phyloP scores from a whole-genome alignment of 2,888 invertebrate species.

The Liposcelis brunnea region DNA sequence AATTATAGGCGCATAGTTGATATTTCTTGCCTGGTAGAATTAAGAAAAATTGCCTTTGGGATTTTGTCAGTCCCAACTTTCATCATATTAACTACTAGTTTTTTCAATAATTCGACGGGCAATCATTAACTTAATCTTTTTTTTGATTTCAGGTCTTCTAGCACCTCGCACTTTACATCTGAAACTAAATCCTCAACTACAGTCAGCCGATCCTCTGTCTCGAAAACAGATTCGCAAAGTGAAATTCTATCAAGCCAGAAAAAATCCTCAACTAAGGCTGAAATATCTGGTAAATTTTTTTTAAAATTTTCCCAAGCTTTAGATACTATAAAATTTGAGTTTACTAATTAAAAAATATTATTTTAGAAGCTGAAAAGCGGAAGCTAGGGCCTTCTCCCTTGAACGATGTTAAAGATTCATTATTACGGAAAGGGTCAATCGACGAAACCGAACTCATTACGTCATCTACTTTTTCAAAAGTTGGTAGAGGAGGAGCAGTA shows the following conservation, averaged over 20 bases:
- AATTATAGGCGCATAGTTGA: too few species aligned
- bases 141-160: slow-evolving; percentile 2
- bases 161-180: background rate
- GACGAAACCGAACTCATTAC: slow-evolving; percentile 8
- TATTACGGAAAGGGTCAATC: slow-evolving; percentile 7
- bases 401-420: slow-evolving; percentile 11
- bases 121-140: background rate
- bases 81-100: too few species aligned
- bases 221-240: background rate
- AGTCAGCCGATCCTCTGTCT: background rate
- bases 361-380: background rate
- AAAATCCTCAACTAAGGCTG: background rate
- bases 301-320: background rate
- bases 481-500: slow-evolving; percentile 51
- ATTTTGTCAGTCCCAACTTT: too few species aligned
- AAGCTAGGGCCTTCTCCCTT: slow-evolving; percentile 11
- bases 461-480: slow-evolving; percentile 19
- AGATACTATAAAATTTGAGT: too few species aligned
- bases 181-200: background rate
- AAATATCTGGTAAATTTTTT: background rate
- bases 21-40: too few species aligned
- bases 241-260: background rate
- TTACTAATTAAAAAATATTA: too few species aligned
- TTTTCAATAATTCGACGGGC: too few species aligned
- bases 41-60: too few species aligned